Evolutionary conservation across 2,797 vertebrate species (phyloP), one percentile per base, ranked within the genome.

Genomic region (Sebastes variabilis): DNA sequence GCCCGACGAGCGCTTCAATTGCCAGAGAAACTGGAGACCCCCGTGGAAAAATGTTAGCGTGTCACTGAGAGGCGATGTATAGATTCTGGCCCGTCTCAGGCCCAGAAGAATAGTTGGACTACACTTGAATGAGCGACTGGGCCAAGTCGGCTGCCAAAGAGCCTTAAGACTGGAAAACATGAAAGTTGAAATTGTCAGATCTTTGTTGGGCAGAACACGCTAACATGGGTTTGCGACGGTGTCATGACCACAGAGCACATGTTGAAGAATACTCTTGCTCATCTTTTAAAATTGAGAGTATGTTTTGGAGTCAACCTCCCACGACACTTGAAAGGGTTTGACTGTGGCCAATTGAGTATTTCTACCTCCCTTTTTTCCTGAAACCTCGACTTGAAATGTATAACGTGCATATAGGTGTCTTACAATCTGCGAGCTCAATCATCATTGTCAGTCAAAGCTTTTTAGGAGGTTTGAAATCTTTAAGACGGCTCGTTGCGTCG

Each of bases 1-100:
- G 68, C 75, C 75, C n/a, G 13, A 79, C 49, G 24, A 62, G 72
- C 42, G 25, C 67, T 76, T 69, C 67, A 62, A 78, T 83, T 67
- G 74, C 71, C 82, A 79, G 82, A 89, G 87, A 88, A 89, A 88
- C 86, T 55, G 27, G 77, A 88, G 79, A 76, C 30, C 24, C 24
- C 66, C 5, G 1, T 77, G 74, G 74, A 87, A 90, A 86, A 75
- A 87, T 78, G 82, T 87, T 77, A 67, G 72, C 38, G 27, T 76
- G 69, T 83, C 38, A 62, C 79, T 75, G 58, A 64, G 60, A 61
- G 74, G 52, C 66, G 32, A 58, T 65, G 76, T 79, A 77, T 82
- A 58, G 80, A 75, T 79, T 79, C 68, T 75, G 73, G 66, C 55
- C 29, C 22, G 42, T 78, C 54, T 76, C 29, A 79, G 60, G 78